Conservation (phyloP, 2,113 vertebrate genomes). For the Sebastes fasciatus region DNA sequence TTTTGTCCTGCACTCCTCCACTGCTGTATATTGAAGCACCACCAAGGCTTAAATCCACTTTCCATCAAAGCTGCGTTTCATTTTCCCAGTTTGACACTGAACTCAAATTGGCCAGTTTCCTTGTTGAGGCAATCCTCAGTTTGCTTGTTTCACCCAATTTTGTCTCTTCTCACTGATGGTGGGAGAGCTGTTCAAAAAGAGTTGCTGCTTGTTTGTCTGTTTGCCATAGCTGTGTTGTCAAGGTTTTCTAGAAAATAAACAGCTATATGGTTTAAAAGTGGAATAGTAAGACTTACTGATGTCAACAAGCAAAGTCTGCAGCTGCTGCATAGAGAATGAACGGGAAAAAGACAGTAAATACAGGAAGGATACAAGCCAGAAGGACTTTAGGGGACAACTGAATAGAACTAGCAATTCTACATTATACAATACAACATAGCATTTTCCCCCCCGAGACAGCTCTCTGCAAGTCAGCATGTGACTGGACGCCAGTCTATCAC, state of each 20-base stretch:
- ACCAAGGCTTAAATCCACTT: neutral
- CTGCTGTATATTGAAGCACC: neutral
- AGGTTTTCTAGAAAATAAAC: slow-evolving; percentile 24
- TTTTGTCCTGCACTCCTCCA: neutral
- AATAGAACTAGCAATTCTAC: neutral
- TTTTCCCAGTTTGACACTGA: slow-evolving; percentile 24
- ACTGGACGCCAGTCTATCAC: neutral
- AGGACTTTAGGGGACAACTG: neutral
- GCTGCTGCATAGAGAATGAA: slow-evolving; percentile 1
- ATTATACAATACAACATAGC: neutral
- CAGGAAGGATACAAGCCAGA: neutral
- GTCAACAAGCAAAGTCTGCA: slow-evolving; percentile 31
- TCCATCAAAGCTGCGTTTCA: slow-evolving; percentile 5
- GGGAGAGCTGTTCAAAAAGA: neutral
- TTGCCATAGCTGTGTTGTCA: neutral
- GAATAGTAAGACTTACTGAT: slow-evolving; percentile 19
- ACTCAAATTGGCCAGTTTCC: neutral
- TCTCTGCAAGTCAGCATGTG: neutral
- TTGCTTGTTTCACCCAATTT: slow-evolving; percentile 5
- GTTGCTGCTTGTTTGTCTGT: slow-evolving; percentile 12
- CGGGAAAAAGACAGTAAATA: neutral
- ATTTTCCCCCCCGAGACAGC: neutral
- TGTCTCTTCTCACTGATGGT: neutral
- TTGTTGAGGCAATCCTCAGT: neutral
- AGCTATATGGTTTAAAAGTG: slow-evolving; percentile 3